These are phyloP conservation scores for Tokudaia muenninki DNA, from an alignment of 2,797 vertebrate species.

Conservation along the genomic window DNA sequence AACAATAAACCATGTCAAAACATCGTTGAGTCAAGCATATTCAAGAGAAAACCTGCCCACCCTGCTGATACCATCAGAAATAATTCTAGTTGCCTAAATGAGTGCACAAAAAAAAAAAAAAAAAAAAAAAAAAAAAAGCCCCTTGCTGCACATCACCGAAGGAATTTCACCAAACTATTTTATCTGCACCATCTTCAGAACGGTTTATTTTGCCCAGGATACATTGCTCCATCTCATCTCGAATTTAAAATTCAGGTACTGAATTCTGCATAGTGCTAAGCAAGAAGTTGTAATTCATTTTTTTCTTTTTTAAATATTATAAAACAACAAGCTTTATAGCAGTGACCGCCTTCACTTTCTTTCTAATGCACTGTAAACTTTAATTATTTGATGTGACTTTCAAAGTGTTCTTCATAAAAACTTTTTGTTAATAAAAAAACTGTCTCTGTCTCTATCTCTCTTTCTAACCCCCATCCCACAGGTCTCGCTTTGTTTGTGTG, in stretches of 20 bases:
- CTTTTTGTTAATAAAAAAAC: neutral
- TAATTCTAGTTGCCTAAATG: slow-evolving; percentile 68
- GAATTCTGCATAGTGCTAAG: neutral
- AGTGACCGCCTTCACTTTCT: neutral
- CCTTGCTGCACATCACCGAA: neutral
- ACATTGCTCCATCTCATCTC: neutral
- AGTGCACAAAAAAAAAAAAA: neutral
- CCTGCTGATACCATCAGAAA: slow-evolving; percentile 65
- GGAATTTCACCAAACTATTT: neutral
- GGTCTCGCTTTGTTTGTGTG: neutral
- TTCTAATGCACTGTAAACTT: slow-evolving; percentile 10
- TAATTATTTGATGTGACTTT: slow-evolving; percentile 5
- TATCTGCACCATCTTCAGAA: neutral
- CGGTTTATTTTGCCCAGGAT: slow-evolving; percentile 16
- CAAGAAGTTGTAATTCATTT: neutral
- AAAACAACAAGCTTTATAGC: neutral
- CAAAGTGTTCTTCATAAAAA: slow-evolving; percentile 12
- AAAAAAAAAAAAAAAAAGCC: neutral
- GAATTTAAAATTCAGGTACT: neutral
- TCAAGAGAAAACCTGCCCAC: slow-evolving; percentile 43
- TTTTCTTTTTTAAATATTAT: neutral
- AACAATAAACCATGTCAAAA: slow-evolving; percentile 62
- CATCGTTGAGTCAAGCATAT: slow-evolving; percentile 18
- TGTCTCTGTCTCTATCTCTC: neutral
- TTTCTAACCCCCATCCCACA: neutral